Evolutionary conservation across 2,797 vertebrate genomes (phyloP).

Genomic region (Harpagifer antarcticus): DNA sequence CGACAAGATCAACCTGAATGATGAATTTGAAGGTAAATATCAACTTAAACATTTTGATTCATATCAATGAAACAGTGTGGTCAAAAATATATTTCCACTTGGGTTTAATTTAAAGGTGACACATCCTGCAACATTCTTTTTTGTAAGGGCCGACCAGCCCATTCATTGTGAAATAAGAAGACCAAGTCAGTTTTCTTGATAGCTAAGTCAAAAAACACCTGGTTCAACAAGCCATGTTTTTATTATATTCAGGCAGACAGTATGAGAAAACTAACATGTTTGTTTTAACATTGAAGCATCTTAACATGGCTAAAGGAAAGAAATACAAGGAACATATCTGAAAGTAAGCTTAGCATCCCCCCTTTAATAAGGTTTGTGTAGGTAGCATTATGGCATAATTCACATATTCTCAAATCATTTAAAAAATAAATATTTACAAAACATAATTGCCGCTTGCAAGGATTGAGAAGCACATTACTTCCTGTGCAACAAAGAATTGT

Average conservation of each 20-base stretch:
- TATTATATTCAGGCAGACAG: too few species aligned
- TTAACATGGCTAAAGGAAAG: too few species aligned
- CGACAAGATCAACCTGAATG: constrained; percentile 8
- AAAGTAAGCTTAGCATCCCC: too few species aligned
- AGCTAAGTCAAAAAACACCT: too few species aligned
- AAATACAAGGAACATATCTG: too few species aligned
- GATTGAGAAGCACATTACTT: background rate
- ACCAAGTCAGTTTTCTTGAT: too few species aligned
- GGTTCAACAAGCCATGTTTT: too few species aligned
- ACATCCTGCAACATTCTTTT: too few species aligned
- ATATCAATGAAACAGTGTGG: background rate
- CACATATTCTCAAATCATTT: background rate
- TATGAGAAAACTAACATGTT: too few species aligned
- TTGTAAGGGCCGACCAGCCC: too few species aligned
- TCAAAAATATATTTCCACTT: background rate
- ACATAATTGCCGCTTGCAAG: background rate
- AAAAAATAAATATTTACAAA: background rate
- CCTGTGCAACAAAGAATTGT: background rate
- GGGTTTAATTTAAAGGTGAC: background rate
- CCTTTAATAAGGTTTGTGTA: background rate
- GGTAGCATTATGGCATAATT: background rate
- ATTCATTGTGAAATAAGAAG: too few species aligned
- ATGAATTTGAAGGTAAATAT: constrained; percentile 19
- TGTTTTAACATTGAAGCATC: too few species aligned
- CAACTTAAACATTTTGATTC: background rate